Evolutionary conservation across 2,113 vertebrate genomes (phyloP).

Genomic region (Caretta caretta): DNA sequence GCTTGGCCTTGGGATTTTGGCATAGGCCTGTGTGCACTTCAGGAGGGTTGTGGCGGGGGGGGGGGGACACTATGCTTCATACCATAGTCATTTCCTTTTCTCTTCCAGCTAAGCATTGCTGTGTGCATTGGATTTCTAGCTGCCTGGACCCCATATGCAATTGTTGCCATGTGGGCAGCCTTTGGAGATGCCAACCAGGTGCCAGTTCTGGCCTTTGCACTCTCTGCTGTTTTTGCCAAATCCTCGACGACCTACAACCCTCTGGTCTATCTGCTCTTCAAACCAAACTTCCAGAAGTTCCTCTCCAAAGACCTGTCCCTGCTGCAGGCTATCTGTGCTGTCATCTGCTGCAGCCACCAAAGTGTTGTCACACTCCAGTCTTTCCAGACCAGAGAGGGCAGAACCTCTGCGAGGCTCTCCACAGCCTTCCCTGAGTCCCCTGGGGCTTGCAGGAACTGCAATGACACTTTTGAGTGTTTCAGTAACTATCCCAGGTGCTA

Average conservation of each 20-base stretch:
- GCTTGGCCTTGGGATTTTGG: background rate
- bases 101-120: slow-evolving; percentile 81
- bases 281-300: slow-evolving; percentile 85
- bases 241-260: slow-evolving; percentile 90
- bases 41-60: background rate
- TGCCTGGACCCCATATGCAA: slow-evolving; percentile 88
- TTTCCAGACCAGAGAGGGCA: background rate
- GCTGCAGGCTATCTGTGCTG: slow-evolving; percentile 21
- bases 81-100: fast-evolving
- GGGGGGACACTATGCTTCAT: fast-evolving
- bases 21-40: fast-evolving
- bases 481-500: slow-evolving; percentile 28
- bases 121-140: slow-evolving; percentile 88
- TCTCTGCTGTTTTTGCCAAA: slow-evolving; percentile 85
- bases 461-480: background rate
- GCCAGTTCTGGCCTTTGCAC: slow-evolving; percentile 83
- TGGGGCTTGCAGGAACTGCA: slow-evolving; percentile 16
- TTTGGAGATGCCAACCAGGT: slow-evolving; percentile 75
- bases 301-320: slow-evolving; percentile 61
- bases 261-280: slow-evolving; percentile 83
- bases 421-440: fast-evolving
- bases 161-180: slow-evolving; percentile 84
- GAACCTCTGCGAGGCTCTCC: background rate
- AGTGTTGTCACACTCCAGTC: background rate
- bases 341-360: slow-evolving; percentile 8